Conservation (phyloP, 2,888 invertebrate genomes). For the Acheta domesticus region DNA sequence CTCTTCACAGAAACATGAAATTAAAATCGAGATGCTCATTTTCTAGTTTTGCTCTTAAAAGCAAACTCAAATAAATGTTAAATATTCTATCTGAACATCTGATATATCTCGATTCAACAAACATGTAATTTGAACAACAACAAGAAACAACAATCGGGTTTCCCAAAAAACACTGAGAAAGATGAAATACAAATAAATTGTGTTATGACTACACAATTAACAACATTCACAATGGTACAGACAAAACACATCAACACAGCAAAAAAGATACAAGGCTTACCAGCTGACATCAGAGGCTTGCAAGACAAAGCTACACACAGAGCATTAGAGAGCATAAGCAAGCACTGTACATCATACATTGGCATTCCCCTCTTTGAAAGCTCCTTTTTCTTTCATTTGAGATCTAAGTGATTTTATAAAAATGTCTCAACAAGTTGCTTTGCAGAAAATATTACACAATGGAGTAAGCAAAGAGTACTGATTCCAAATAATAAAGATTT, state of each 20-base stretch:
- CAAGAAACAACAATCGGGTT: not conserved
- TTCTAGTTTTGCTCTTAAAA: not conserved
- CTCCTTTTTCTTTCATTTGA: not conserved
- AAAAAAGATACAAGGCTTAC: conserved; percentile 3
- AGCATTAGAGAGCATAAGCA: conserved; percentile 18
- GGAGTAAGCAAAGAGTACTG: too few relatives aligned
- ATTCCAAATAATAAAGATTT: too few relatives aligned
- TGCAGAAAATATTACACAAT: too few relatives aligned
- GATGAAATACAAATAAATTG: not conserved
- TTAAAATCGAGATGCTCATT: not conserved
- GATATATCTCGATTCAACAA: not conserved
- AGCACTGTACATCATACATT: conserved; percentile 5
- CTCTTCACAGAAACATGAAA: too few relatives aligned
- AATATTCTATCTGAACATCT: conserved; percentile 3
- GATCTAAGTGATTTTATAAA: not conserved
- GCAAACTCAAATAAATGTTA: not conserved
- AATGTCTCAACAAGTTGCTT: not conserved
- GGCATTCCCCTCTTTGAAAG: not conserved
- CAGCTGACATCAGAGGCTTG: conserved; percentile 12
- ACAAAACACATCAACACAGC: conserved; percentile 11
- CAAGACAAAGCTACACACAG: not conserved
- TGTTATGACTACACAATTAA: not conserved
- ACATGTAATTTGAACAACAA: not conserved
- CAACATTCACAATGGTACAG: conserved; percentile 8
- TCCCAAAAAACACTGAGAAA: not conserved